phyloP scores from a whole-genome alignment of 2,113 vertebrate species.

The Laticauda colubrina region DNA sequence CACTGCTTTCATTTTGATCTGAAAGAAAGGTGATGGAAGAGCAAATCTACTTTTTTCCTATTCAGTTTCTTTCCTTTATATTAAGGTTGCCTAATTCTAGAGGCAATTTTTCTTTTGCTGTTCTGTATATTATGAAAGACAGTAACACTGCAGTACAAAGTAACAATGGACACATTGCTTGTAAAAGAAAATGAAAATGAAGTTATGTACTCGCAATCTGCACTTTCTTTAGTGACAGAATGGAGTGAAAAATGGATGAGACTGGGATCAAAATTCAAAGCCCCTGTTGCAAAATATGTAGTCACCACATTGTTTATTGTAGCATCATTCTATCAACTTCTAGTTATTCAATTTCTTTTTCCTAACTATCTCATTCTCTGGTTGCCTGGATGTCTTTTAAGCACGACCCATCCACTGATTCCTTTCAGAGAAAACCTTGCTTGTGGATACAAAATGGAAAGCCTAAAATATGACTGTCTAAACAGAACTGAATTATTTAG shows the following conservation, averaged over 20 bases:
- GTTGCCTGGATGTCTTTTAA: slow-evolving; percentile 8
- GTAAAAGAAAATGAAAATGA: background rate
- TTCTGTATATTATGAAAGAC: background rate
- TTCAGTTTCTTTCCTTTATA: background rate
- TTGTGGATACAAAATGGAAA: slow-evolving; percentile 8
- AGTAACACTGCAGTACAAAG: background rate
- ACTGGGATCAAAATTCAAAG: background rate
- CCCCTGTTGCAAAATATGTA: background rate
- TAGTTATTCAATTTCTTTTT: background rate
- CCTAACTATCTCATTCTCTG: background rate
- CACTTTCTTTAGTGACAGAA: background rate
- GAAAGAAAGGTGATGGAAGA: background rate
- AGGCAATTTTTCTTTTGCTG: background rate
- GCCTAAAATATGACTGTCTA: background rate
- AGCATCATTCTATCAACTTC: background rate
- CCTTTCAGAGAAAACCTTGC: background rate
- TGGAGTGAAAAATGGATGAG: background rate
- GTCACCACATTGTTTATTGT: background rate
- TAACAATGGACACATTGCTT: background rate
- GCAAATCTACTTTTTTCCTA: background rate
- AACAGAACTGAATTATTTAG: background rate
- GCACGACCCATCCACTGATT: background rate
- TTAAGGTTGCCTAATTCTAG: background rate
- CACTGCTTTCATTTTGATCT: background rate
- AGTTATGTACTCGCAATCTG: background rate